Conservation (phyloP, 1,140 invertebrate genomes). For the Olivierus martensii region DNA sequence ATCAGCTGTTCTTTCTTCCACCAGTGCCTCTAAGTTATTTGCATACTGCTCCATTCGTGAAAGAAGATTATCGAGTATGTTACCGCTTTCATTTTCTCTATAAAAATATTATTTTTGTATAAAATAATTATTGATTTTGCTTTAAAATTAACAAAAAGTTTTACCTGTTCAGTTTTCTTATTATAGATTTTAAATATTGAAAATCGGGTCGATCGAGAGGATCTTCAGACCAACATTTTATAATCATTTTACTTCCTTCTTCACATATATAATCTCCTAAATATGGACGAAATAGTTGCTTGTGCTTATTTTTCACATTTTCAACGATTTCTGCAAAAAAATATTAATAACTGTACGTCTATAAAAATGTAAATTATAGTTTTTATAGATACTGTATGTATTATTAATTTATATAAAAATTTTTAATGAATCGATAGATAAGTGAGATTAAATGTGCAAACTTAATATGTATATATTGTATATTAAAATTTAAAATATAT, state of each 20-base stretch:
- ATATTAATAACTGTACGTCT: too few relatives aligned
- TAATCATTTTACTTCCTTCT: conserved; percentile 57
- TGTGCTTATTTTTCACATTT: conserved; percentile 62
- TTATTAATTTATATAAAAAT: too few relatives aligned
- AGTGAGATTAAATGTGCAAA: too few relatives aligned
- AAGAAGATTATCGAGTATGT: conserved; percentile 93
- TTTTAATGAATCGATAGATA: too few relatives aligned
- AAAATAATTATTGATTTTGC: too few relatives aligned
- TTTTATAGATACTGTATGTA: too few relatives aligned
- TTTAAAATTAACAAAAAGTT: too few relatives aligned
- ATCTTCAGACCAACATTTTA: conserved; percentile 72
- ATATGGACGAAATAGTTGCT: conserved; percentile 60
- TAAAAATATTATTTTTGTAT: too few relatives aligned
- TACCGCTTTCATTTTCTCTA: conserved; percentile 33
- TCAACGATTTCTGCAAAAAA: conserved; percentile 62
- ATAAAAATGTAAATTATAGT: too few relatives aligned
- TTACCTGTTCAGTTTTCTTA: conserved; percentile 69
- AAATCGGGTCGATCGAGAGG: conserved; percentile 67
- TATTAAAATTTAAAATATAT: background rate
- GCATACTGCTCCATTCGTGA: conserved; percentile 89
- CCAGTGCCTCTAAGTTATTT: conserved; percentile 84
- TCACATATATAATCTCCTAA: conserved; percentile 47
- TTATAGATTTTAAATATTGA: conserved; percentile 51
- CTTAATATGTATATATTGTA: too few relatives aligned
- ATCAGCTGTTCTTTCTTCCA: conserved; percentile 71